Conservation (phyloP, 2,113 vertebrate genomes). For the Nycticryphes semicollaris region DNA sequence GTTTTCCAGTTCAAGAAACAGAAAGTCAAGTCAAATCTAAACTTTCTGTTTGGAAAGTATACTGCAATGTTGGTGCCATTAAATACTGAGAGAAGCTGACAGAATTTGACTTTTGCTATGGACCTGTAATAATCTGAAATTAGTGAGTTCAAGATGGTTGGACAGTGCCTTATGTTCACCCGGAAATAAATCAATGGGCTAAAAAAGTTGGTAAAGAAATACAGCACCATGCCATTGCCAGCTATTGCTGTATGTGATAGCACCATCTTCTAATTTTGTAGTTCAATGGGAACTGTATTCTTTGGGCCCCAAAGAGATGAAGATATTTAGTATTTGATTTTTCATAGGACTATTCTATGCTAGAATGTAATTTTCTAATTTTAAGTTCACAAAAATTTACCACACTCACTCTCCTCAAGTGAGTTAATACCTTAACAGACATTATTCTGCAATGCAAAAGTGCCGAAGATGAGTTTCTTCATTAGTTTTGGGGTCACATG, state of each 20-base stretch:
- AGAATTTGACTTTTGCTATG: background rate
- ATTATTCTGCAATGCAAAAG: background rate
- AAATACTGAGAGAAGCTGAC: background rate
- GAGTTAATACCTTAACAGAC: background rate
- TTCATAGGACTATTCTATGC: background rate
- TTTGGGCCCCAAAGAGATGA: background rate
- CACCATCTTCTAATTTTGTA: background rate
- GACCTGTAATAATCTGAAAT: background rate
- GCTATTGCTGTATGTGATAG: background rate
- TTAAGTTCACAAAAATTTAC: background rate
- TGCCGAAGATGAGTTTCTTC: background rate
- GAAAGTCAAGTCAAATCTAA: background rate
- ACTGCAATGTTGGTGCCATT: background rate
- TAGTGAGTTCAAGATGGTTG: background rate
- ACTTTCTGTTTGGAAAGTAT: background rate
- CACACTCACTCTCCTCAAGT: background rate
- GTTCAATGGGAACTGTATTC: background rate
- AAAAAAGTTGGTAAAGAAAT: background rate
- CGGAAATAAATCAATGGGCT: background rate
- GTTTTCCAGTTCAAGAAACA: background rate
- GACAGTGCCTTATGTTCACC: background rate
- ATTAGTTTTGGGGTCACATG: background rate
- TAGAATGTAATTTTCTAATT: background rate
- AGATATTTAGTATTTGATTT: background rate
- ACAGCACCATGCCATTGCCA: background rate